Evolutionary conservation across 2,888 invertebrate genomes (phyloP), one percentile per base, ranked within the genome.

Genomic region (Argyresthia albistria): DNA sequence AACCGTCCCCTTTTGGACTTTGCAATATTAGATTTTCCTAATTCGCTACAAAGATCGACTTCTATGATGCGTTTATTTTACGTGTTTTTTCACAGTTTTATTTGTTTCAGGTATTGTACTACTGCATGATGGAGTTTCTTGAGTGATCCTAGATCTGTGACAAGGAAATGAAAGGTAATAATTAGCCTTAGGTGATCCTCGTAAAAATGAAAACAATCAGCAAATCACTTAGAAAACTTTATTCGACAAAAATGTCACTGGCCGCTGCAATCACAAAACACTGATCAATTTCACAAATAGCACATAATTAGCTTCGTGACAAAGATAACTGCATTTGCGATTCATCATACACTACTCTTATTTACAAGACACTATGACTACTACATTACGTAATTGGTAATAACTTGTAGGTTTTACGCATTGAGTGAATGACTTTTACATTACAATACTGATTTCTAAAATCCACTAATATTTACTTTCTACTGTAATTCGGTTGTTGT

Each of bases 211-310:
- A 25, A 25, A 25, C 25, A 25, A 25, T 25, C 3, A 25, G 6
- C 25, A 25, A 25, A 6, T 25, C 25, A 25, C 25, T 2, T 25
- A 25, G 25, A 25, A 14, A 12, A 48, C 14, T 37, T 37, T 12
- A 14, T 39, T 37, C 11, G 11, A 9, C 4, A 48, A 48, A 48
- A 36, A 37, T 50, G 25, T 47, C 35, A 47, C 47, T 47, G 16
- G 46, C 35, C 16, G 35, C 35, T 11, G 4, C 4, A n/a, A 45
- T 45, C 25, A 37, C 12, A 45, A 45, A 45, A 60, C 78, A 83
- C 76, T 66, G 59, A 84, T 82, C 76, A 57, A 67, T 75, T 65
- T 80, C 84, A 86, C 84, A 84, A 83, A 70, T 52, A 54, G 47
- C 54, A 66, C 16, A 46, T 15, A 15, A 14, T 35, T 14, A 15